phyloP scores from a whole-genome alignment of 1,140 invertebrate genomes.

The Tenebrio molitor region DNA sequence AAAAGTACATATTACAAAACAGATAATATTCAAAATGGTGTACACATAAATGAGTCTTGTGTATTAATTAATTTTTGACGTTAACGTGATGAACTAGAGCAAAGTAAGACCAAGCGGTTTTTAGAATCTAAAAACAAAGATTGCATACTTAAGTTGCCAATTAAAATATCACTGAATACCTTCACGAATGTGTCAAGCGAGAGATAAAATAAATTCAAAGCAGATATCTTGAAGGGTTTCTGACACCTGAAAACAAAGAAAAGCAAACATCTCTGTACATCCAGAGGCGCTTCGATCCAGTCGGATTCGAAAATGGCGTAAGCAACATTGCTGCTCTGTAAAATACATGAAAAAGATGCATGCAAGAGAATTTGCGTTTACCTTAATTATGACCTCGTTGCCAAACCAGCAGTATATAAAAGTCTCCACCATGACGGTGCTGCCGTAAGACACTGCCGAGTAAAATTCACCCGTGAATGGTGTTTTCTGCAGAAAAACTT shows the following conservation, averaged over 20 bases:
- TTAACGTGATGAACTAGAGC: not conserved
- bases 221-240: not conserved
- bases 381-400: not conserved
- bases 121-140: not conserved
- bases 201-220: slow-evolving; percentile 11
- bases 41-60: too few species aligned
- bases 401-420: slow-evolving; percentile 25
- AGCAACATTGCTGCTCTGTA: not conserved
- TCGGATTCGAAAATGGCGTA: not conserved
- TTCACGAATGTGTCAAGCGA: slow-evolving; percentile 2
- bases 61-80: too few species aligned
- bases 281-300: not conserved
- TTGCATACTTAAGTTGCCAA: not conserved
- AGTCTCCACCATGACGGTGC: not conserved
- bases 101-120: not conserved
- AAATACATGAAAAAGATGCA: not conserved
- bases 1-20: too few species aligned
- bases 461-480: slow-evolving; percentile 5
- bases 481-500: not conserved
- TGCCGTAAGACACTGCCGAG: not conserved
- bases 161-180: not conserved
- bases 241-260: slow-evolving; percentile 5
- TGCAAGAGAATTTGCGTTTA: not conserved
- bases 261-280: not conserved
- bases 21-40: too few species aligned